phyloP scores from a whole-genome alignment of 2,797 vertebrate species.

The Tinamus major region DNA sequence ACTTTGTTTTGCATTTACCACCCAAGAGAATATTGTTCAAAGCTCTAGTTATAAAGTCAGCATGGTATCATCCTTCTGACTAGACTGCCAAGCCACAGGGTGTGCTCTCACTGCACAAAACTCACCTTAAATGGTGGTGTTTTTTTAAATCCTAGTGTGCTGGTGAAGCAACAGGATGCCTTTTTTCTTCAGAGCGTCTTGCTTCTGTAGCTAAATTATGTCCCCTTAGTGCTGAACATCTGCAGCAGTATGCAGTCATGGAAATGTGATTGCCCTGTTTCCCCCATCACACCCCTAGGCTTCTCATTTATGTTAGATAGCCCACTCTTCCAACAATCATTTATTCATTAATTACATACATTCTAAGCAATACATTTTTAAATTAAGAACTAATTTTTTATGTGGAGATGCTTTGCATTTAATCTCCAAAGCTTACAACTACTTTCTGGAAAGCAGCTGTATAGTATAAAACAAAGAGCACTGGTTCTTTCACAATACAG shows the following conservation, averaged over 20 bases:
- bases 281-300: neutral
- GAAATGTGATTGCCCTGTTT: slow-evolving; percentile 23
- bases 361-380: neutral
- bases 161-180: slow-evolving; percentile 80
- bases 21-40: slow-evolving; percentile 90
- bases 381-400: neutral
- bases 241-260: slow-evolving; percentile 55
- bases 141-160: slow-evolving; percentile 82
- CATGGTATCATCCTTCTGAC: slow-evolving; percentile 86
- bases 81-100: slow-evolving; percentile 83
- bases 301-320: neutral
- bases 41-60: slow-evolving; percentile 85
- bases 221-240: slow-evolving; percentile 60
- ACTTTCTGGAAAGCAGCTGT: neutral
- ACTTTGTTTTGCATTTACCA: slow-evolving; percentile 92
- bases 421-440: neutral
- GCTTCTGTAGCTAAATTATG: slow-evolving; percentile 72
- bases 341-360: neutral
- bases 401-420: neutral
- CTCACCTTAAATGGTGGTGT: slow-evolving; percentile 79
- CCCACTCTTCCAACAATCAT: neutral
- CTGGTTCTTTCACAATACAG: neutral
- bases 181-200: slow-evolving; percentile 75
- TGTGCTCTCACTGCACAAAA: slow-evolving; percentile 79
- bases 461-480: neutral